These are phyloP conservation scores for Eudasyphora cyanicolor DNA, from an alignment of 2,888 invertebrate genomes.

Conservation along the genomic window DNA sequence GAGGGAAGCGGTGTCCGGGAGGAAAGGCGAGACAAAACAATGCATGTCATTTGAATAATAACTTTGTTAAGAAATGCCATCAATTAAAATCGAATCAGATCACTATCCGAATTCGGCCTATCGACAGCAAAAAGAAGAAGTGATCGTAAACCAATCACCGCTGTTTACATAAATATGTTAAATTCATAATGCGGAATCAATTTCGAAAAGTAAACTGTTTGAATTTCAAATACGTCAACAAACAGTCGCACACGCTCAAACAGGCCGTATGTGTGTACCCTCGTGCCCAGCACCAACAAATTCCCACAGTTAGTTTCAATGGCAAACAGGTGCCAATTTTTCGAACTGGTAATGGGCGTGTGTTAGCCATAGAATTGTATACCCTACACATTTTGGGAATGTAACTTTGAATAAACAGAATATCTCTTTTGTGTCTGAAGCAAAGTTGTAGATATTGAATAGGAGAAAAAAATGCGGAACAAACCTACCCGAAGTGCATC, in stretches of 20 bases:
- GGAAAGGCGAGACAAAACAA: neutral
- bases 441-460: no score
- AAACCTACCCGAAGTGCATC: no score
- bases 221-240: neutral
- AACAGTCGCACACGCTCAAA: neutral
- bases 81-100: conserved; percentile 24
- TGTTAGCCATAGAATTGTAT: neutral
- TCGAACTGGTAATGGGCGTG: neutral
- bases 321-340: neutral
- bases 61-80: conserved; percentile 21
- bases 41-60: conserved; percentile 1
- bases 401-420: no score
- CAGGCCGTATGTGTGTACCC: neutral
- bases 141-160: neutral
- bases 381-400: no score
- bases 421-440: no score
- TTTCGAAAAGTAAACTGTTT: neutral
- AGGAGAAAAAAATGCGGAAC: no score
- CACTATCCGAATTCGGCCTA: neutral
- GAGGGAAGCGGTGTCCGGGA: no score
- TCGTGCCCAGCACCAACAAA: neutral
- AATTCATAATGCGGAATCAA: neutral
- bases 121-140: neutral
- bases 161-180: neutral
- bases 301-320: neutral